Evolutionary conservation across 92 coral and sea anemone species (phyloP), one percentile per base, ranked within the genome.

Genomic region (Muricea muricata): DNA sequence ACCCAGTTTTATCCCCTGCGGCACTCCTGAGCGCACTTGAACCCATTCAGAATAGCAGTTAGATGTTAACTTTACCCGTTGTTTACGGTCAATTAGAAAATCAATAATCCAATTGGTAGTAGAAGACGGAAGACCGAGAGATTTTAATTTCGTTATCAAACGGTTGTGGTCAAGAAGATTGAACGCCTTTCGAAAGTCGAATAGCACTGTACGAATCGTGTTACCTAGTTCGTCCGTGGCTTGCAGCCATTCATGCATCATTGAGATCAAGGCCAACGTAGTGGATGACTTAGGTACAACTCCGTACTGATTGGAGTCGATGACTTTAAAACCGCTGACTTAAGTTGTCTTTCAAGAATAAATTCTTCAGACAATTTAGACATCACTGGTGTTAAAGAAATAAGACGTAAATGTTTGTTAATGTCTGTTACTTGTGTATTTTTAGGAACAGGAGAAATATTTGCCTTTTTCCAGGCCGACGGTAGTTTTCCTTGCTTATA

Each of bases 371-470:
- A 37, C 55, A 70, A n/a, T 70, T 70, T 70, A 6, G 77, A 35
- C 26, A 70, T 34, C 18, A 70, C 54, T 35, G 77, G 30, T 35
- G 77, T 70, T 41, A 70, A 21, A 35, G 55, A 70, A 70, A 70
- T 70, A 13, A 55, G 77, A 40, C 77, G 77, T 70, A 70, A 21
- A 21, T 70, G 77, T 31, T 70, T 70, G 52, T 40, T 35, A 70
- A 70, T 70, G 77, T 70, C 55, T 17, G 77, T 70, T 26, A 70
- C 54, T 70, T 17, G 77, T 2, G 24, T 70, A 42, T 13, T 41
- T 5, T 70, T 70, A 4, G 77, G 52, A 21, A 70, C 34, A 35
- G 55, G 77, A 35, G 77, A 35, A 26, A 70, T 70, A 70, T 70
- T 70, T 70, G 77, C 54, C 20, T 39, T 70, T 70, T 70, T 70